Base-by-base conservation (phyloP, 2,797 vertebrate genomes). In the Columba guinea region DNA sequence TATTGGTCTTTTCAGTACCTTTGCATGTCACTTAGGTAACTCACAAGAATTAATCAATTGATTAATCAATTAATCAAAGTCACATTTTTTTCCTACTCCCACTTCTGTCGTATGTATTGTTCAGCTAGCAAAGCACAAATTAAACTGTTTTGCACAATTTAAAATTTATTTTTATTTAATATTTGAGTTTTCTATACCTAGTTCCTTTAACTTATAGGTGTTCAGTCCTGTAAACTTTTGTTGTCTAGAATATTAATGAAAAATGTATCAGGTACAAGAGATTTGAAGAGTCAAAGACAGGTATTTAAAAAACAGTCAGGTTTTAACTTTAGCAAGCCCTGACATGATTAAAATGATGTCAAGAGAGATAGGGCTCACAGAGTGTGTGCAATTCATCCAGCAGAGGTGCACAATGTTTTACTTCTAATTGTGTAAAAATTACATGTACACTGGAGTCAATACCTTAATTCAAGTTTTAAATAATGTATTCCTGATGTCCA, bases 71-170 rank as follows among this genome's bases (percentile, higher is more conserved):
- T 37, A 37, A 37, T 37, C 37, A 37, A 49, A 79, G 10, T 28
- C 41, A 60, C 8, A 30, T 27, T 52, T 60, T 81, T 5, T 71
- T 89, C 83, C 69, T 81, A 35, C 17, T 78, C 35, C n/a, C 28
- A 48, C 13, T 64, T 51, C 37, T 67, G 12, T 71, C 0, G 0
- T 44, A 62, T 41, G 6, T 6, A 53, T 48, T 81, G 17, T 34
- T 87, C 67, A 74, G 3, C 22, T 68, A 55, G 68, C 2, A 12
- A 81, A 55, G 26, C 28, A 68, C 32, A 9, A 52, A n/a, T 62
- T 55, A 12, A 52, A 46, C 22, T 17, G 7, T 53, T 89, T 84
- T 86, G 11, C 27, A 80, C 5, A 41, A 52, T 21, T 65, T 37
- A 8, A 78, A 21, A 28, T 13, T 26, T 27, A 13, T 35, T 93